Percentiles rank a stretch among this genome's conserved stretches.
phyloP scores from a whole-genome alignment of 2,888 invertebrate species.

The Terebella lapidaria region DNA sequence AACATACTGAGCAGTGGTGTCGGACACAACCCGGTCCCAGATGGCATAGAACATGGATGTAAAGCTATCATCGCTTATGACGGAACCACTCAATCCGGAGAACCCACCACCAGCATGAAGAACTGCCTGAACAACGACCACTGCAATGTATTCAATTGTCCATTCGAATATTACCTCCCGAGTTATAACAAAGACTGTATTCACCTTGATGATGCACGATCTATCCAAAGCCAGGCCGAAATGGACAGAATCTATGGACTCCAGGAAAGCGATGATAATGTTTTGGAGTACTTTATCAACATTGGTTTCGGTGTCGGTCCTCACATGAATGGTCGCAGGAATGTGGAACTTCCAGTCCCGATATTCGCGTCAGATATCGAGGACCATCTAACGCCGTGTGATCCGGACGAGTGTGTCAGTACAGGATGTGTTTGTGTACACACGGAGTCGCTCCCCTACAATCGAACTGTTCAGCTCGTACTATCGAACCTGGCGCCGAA shows the following conservation, averaged over 20 bases:
- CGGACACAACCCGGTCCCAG: neutral
- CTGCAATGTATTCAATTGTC: conserved; percentile 15
- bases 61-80: too few species aligned
- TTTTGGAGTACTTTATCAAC: too few species aligned
- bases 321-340: too few species aligned
- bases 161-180: conserved; percentile 10
- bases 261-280: too few species aligned
- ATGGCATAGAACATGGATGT: neutral
- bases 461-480: conserved; percentile 2
- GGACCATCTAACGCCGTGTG: too few species aligned
- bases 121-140: neutral
- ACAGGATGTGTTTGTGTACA: neutral
- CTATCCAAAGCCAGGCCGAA: too few species aligned
- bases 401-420: too few species aligned
- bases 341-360: too few species aligned
- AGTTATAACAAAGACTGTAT: conserved; percentile 10
- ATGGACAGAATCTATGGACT: too few species aligned
- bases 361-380: too few species aligned
- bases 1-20: conserved; percentile 1
- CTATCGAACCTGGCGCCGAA: neutral
- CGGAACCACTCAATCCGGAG: neutral
- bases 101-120: neutral
- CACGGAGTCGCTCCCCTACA: neutral
- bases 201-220: conserved; percentile 3
- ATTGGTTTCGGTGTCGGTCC: too few species aligned